Evolutionary conservation across 2,888 invertebrate genomes (phyloP), one percentile per base, ranked within the genome.

Genomic region (Metellina segmentata): DNA sequence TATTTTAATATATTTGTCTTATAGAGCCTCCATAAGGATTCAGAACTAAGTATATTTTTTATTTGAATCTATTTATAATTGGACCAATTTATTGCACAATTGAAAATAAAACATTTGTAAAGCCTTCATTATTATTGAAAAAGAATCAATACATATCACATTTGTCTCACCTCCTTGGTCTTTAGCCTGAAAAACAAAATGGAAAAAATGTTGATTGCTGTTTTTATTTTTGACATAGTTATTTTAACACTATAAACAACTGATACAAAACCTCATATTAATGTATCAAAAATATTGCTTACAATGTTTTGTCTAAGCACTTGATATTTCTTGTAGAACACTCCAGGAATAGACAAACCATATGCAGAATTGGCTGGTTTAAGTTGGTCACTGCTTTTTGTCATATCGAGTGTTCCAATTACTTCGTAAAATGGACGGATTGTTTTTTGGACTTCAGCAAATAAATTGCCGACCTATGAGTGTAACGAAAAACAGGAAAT

Each of bases 91-190:
- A n/a, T n/a, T n/a, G n/a, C n/a, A n/a, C n/a, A n/a, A n/a, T 34
- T 34, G 34, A 34, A 34, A 34, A 34, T 34, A 34, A 34, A 34
- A 34, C 34, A 34, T 34, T n/a, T 34, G 34, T 34, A 34, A 34
- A 34, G 4, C 4, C n/a, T n/a, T n/a, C n/a, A n/a, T n/a, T n/a
- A n/a, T 34, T 34, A 4, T 34, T 34, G 34, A 61, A 8, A 61
- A n/a, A 78, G 19, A 52, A 53, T 52, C 6, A 19, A 20, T 9
- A 53, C 20, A 13, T 19, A 82, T 70, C 61, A 16, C 11, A 49
- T 61, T 69, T 0, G 9, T 71, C 85, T 89, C 72, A 92, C 92
- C 74, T 81, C 92, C 92, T 86, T 92, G 92, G 52, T 92, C 92
- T 78, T 53, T 77, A n/a, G 85, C 81, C 92, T 92, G 19, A 61